Percentiles rank a stretch among this genome's conserved stretches.
Evolutionary conservation across 2,113 vertebrate genomes (phyloP).

Genomic region (Tylochromis polylepis): DNA sequence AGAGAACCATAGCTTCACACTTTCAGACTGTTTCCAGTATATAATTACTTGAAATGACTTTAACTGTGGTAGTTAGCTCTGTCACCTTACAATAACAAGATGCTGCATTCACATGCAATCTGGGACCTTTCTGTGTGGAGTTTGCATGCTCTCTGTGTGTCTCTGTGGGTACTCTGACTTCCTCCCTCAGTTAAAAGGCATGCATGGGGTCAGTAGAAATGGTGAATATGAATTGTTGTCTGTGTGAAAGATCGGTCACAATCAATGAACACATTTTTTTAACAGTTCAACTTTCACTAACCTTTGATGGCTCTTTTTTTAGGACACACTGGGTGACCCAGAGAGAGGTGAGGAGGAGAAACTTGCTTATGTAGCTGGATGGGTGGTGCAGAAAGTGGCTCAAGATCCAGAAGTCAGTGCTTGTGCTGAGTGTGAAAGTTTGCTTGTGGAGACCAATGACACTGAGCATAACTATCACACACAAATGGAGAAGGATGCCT

Average conservation of each 20-base stretch:
- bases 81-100: neutral
- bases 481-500: neutral
- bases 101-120: neutral
- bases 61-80: rapidly evolving
- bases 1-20: neutral
- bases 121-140: neutral
- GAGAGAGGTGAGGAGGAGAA: neutral
- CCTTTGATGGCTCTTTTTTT: neutral
- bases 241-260: neutral
- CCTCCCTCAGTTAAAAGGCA: no score
- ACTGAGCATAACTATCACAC: neutral
- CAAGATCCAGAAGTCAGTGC: neutral
- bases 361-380: neutral
- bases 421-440: neutral
- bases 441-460: neutral
- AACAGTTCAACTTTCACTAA: neutral
- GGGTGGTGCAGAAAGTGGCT: neutral
- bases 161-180: neutral
- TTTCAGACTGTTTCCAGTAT: neutral
- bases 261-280: neutral
- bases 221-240: neutral
- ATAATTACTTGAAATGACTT: neutral
- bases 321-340: neutral
- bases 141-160: neutral
- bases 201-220: neutral